Percentiles rank a stretch among this genome's conserved stretches.
These are phyloP conservation scores for Frankliniella fusca DNA, from an alignment of 2,888 invertebrate genomes.

Conservation along the genomic window DNA sequence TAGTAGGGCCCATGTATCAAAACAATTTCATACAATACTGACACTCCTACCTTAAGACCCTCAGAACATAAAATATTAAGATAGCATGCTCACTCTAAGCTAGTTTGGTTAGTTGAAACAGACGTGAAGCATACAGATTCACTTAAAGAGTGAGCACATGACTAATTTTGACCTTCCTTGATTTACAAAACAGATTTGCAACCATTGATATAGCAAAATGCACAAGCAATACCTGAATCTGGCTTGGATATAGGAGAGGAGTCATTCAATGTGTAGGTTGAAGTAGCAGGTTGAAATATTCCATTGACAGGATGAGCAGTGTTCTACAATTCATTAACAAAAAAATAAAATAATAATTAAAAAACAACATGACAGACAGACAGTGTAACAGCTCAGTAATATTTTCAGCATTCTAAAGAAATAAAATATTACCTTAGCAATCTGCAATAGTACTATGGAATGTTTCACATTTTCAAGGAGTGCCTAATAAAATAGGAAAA, in stretches of 20 bases:
- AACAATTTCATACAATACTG: no score
- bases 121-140: neutral
- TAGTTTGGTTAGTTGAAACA: neutral
- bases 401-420: slow-evolving; percentile 29
- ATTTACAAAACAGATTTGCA: no score
- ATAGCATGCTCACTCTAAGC: no score
- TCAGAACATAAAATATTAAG: no score
- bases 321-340: slow-evolving; percentile 55
- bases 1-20: no score
- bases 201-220: no score
- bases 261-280: slow-evolving; percentile 36
- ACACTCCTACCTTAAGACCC: no score
- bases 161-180: no score
- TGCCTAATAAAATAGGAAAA: slow-evolving; percentile 56
- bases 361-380: no score
- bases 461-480: slow-evolving; percentile 98
- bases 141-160: no score
- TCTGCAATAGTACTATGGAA: slow-evolving; percentile 95
- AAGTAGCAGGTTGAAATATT: slow-evolving; percentile 59
- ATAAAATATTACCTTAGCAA: slow-evolving; percentile 73
- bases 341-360: neutral
- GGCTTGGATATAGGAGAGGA: slow-evolving; percentile 34
- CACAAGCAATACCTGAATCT: neutral
- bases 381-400: slow-evolving; percentile 35
- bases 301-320: slow-evolving; percentile 89